A percentile compares a stretch with the other conserved stretches of the same genome.
These are phyloP conservation scores for Calameuta filiformis DNA, from an alignment of 2,888 invertebrate species.

Conservation along the genomic window DNA sequence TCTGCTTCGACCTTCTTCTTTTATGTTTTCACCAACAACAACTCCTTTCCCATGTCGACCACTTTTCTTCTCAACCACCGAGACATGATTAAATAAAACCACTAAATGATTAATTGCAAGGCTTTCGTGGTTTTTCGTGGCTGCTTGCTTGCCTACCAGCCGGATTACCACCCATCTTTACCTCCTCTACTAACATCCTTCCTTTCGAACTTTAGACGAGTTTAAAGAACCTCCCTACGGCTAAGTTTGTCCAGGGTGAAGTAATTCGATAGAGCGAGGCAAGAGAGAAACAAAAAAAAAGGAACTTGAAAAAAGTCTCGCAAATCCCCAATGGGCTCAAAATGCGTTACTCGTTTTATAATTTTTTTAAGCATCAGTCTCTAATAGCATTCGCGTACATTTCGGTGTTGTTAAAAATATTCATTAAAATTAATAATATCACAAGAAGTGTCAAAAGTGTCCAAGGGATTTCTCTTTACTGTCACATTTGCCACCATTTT, in stretches of 20 bases:
- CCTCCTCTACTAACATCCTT: slow-evolving; percentile 26
- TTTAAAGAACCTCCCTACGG: slow-evolving; percentile 31
- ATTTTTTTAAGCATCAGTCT: background rate
- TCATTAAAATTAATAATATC: background rate
- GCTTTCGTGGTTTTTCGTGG: slow-evolving; percentile 30
- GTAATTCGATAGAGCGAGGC: slow-evolving; percentile 15
- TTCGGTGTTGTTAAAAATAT: background rate
- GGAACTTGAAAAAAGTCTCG: background rate
- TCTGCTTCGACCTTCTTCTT: background rate
- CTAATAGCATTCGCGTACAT: background rate
- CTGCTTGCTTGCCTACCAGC: background rate
- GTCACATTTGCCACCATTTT: background rate
- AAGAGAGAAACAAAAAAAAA: background rate
- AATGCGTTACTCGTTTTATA: background rate
- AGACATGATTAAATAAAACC: slow-evolving; percentile 58
- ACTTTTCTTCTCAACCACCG: slow-evolving; percentile 25
- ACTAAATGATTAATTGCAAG: slow-evolving; percentile 56
- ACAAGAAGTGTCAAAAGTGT: background rate
- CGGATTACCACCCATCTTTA: background rate
- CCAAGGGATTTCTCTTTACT: background rate
- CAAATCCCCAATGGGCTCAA: background rate
- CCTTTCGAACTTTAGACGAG: slow-evolving; percentile 13
- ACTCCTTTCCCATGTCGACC: slow-evolving; percentile 16
- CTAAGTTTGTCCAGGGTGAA: slow-evolving; percentile 9
- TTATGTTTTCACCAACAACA: background rate